Percentiles rank a stretch among this genome's conserved stretches.
phyloP scores from a whole-genome alignment of 2,888 invertebrate genomes.

The Eilema depressum region DNA sequence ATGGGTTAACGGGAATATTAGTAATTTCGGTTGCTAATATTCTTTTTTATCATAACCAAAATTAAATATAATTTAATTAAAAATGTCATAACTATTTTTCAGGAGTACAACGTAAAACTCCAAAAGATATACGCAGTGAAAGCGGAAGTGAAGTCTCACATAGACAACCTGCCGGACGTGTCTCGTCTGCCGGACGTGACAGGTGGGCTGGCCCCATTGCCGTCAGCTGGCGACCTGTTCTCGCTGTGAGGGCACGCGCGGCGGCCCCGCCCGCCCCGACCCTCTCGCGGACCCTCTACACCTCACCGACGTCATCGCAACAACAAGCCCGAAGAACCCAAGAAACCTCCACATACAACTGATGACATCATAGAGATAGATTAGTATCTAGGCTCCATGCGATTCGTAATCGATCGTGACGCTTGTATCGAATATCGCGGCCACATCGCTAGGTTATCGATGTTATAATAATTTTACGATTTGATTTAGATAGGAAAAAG shows the following conservation, averaged over 20 bases:
- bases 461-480: neutral
- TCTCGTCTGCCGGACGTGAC: conserved; percentile 97
- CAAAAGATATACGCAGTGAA: conserved; percentile 95
- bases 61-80: no score
- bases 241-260: conserved; percentile 80
- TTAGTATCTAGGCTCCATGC: neutral
- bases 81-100: conserved; percentile 67
- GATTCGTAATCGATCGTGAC: neutral
- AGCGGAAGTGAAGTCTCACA: conserved; percentile 96
- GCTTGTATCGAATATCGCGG: neutral
- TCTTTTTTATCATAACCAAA: no score
- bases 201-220: conserved; percentile 96
- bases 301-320: neutral
- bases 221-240: conserved; percentile 98
- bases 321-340: neutral
- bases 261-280: neutral
- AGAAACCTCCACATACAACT: neutral
- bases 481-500: no score
- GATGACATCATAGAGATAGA: conserved; percentile 17
- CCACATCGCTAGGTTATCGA: neutral
- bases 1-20: no score
- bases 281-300: neutral
- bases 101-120: conserved; percentile 97
- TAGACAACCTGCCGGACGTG: conserved; percentile 97
- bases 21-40: no score